Evolutionary conservation across 1,140 invertebrate genomes (phyloP), one percentile per base, ranked within the genome.

Genomic region (Grapholita molesta): DNA sequence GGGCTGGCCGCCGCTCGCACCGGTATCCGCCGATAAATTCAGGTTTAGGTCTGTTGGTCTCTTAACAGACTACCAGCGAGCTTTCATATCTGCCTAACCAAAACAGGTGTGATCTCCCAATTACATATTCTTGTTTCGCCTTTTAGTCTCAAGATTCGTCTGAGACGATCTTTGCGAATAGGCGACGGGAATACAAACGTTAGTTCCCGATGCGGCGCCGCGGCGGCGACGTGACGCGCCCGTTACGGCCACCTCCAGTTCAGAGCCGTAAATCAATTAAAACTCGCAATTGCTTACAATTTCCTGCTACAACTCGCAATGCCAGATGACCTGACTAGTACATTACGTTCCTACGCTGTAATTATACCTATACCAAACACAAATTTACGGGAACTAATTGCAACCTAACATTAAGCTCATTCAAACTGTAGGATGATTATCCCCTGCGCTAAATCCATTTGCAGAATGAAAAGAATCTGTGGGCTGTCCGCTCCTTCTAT

Each of bases 261-360:
- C 73, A 35, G 73, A 80, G 70, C 75, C 65, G 74, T 82, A 84
- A 79, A 84, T 84, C 80, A 86, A 86, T 85, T 85, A 83, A 82
- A 86, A 80, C 74, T 80, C 74, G 73, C 75, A 74, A 83, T 73
- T 77, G 72, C 65, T 67, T 33, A 53, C 68, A 69, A 76, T 76
- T 66, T 68, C 64, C 15, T 24, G 21, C 42, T 28, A 28, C 28
- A 18, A 48, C 61, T 11, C 55, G 25, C 69, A 53, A 30, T 30
- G 24, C 64, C 61, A 48, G 35, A 70, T 71, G 70, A 71, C 70
- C 30, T 28, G 11, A 61, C 66, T 69, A 75, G 25, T 55, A 38
- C 52, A 70, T 65, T 66, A 33, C 61, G 12, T 70, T 67, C 65
- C 64, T 21, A 7, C 7, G n/a, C 3, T 32, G 32, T 48, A 21